Percentiles rank a stretch among this genome's conserved stretches.
Conservation (phyloP, 2,888 invertebrate genomes). For the Drosophila villosipedis region DNA sequence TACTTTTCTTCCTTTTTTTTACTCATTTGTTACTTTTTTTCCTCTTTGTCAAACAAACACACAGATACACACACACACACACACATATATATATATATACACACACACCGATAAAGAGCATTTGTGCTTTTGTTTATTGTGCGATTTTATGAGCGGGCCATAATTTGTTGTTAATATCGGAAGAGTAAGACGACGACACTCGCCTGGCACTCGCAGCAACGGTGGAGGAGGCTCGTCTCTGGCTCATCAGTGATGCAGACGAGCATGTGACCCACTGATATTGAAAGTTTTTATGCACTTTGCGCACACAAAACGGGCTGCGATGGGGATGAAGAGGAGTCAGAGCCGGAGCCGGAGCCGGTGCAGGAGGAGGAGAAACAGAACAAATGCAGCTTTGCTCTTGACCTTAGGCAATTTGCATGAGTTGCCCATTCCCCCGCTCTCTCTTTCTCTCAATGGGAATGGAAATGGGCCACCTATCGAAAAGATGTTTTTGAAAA, state of each 20-base stretch:
- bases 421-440: conserved; percentile 24
- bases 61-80: conserved; percentile 27
- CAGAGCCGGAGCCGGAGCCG: background rate
- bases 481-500: conserved; percentile 16
- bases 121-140: conserved; percentile 72
- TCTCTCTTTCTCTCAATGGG: background rate
- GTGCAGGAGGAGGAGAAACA: background rate
- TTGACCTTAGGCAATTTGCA: conserved; percentile 77
- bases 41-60: conserved; percentile 30
- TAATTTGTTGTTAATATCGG: conserved; percentile 80
- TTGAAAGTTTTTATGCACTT: conserved; percentile 80
- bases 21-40: conserved; percentile 56
- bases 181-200: conserved; percentile 40
- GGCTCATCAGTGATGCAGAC: conserved; percentile 80
- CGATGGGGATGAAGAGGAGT: background rate
- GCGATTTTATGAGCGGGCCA: conserved; percentile 76
- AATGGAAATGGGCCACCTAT: background rate
- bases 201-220: conserved; percentile 19
- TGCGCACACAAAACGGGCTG: conserved; percentile 34
- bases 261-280: conserved; percentile 80
- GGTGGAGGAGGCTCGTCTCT: conserved; percentile 55
- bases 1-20: conserved; percentile 43
- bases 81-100: background rate
- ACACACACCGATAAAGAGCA: background rate
- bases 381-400: conserved; percentile 66